phyloP scores from a whole-genome alignment of 2,113 vertebrate genomes.

The Xiphorhynchus elegans region DNA sequence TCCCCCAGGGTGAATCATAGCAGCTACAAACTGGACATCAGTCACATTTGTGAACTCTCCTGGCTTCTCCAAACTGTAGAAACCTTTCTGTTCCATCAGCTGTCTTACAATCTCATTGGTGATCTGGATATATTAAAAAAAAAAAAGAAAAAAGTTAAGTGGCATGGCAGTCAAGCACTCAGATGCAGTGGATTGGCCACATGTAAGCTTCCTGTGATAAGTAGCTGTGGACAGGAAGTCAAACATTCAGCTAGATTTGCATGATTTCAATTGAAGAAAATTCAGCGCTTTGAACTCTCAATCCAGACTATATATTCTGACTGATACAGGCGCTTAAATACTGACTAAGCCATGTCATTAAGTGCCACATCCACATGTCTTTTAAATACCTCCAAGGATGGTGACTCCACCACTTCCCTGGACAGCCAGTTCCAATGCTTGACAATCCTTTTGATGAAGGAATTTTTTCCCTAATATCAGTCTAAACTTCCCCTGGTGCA shows the following conservation, averaged over 20 bases:
- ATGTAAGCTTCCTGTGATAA: background rate
- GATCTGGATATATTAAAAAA: slow-evolving; percentile 67
- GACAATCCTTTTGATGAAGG: background rate
- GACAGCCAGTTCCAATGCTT: background rate
- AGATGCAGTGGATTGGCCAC: background rate
- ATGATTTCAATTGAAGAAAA: background rate
- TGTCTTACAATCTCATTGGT: slow-evolving; percentile 88
- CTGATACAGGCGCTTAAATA: background rate
- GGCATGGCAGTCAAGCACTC: background rate
- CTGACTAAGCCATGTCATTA: background rate
- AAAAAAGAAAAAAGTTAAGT: background rate
- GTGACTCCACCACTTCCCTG: background rate
- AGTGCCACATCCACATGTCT: background rate
- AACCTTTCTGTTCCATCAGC: slow-evolving; percentile 86
- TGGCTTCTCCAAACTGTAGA: slow-evolving; percentile 85
- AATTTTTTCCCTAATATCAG: background rate
- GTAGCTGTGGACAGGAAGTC: background rate
- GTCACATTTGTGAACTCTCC: slow-evolving; percentile 82
- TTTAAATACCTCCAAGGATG: background rate
- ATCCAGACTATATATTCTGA: background rate
- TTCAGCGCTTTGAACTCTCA: background rate
- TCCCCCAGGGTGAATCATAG: slow-evolving; percentile 87
- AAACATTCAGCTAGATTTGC: background rate
- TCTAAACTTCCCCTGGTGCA: background rate
- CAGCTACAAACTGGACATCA: slow-evolving; percentile 83